phyloP scores from a whole-genome alignment of 2,888 invertebrate species.

The Automeris io region DNA sequence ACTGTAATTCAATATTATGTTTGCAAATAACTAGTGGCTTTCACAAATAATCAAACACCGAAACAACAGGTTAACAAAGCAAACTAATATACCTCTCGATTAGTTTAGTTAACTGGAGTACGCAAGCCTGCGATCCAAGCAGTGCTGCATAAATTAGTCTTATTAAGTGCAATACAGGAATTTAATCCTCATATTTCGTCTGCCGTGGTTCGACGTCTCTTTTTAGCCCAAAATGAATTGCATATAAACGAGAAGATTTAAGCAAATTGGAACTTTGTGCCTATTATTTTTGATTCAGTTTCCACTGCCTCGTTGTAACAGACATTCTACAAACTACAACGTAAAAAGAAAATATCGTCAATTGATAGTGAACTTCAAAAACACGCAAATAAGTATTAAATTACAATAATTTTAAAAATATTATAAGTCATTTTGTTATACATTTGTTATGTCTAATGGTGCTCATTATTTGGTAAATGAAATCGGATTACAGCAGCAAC shows the following conservation, averaged over 20 bases:
- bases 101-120: conserved; percentile 63
- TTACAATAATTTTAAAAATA: neutral
- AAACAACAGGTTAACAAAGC: conserved; percentile 11
- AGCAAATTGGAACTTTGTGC: conserved; percentile 35
- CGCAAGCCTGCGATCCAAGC: conserved; percentile 38
- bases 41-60: neutral
- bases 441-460: conserved; percentile 61
- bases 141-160: conserved; percentile 71
- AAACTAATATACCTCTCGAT: conserved; percentile 65
- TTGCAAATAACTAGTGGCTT: conserved; percentile 18
- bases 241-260: conserved; percentile 27
- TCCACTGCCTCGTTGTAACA: conserved; percentile 20
- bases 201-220: conserved; percentile 68
- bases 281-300: conserved; percentile 28
- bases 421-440: conserved; percentile 10
- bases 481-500: conserved; percentile 61
- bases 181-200: conserved; percentile 77
- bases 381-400: neutral
- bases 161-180: conserved; percentile 74
- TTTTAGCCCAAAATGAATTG: conserved; percentile 60
- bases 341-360: neutral
- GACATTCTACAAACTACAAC: conserved; percentile 7
- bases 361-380: neutral
- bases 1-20: neutral
- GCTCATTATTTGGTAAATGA: conserved; percentile 64